Conservation (phyloP, 53 echinoderm and acorn worm species). For the Arbacia lixula region DNA sequence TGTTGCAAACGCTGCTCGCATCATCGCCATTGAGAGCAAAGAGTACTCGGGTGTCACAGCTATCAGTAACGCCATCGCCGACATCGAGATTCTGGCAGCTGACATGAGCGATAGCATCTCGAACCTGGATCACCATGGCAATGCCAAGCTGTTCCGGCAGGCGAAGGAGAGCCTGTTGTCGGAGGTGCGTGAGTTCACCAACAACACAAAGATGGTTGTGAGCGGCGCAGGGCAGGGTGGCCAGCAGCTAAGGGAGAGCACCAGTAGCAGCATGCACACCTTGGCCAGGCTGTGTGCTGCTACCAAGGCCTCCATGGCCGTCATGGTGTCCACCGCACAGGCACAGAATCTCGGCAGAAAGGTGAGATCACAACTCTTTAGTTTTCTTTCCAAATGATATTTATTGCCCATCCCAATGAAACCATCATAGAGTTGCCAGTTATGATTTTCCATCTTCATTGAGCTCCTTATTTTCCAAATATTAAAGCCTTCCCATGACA, state of each 20-base stretch:
- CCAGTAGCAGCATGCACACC: constrained; percentile 90
- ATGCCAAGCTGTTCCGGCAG: constrained; percentile 62
- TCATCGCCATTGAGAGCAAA: constrained; percentile 71
- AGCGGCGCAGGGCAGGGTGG: constrained; percentile 84
- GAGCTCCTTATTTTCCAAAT: too few species aligned
- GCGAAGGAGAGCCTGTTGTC: constrained; percentile 72
- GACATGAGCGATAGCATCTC: constrained; percentile 55
- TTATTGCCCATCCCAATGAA: too few species aligned
- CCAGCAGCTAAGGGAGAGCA: constrained; percentile 66
- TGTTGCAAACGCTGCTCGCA: constrained; percentile 1
- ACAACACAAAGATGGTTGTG: constrained; percentile 94
- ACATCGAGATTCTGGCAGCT: constrained; percentile 75
- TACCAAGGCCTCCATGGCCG: constrained; percentile 66
- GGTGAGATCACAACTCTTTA: too few species aligned
- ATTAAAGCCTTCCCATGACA: too few species aligned
- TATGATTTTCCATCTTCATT: too few species aligned
- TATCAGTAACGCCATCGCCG: constrained; percentile 64
- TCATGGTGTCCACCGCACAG: constrained; percentile 74
- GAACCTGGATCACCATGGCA: constrained; percentile 30
- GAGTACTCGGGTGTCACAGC: constrained; percentile 73
- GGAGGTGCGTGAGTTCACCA: constrained; percentile 92
- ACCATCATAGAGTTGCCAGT: too few species aligned
- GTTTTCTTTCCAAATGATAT: too few species aligned
- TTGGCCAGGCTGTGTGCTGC: constrained; percentile 79
- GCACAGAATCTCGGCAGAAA: constrained; percentile 88